A percentile compares a stretch with the other conserved stretches of the same genome.
Conservation (phyloP, 2,797 vertebrate genomes). For the Pseudocheirus occidentalis region DNA sequence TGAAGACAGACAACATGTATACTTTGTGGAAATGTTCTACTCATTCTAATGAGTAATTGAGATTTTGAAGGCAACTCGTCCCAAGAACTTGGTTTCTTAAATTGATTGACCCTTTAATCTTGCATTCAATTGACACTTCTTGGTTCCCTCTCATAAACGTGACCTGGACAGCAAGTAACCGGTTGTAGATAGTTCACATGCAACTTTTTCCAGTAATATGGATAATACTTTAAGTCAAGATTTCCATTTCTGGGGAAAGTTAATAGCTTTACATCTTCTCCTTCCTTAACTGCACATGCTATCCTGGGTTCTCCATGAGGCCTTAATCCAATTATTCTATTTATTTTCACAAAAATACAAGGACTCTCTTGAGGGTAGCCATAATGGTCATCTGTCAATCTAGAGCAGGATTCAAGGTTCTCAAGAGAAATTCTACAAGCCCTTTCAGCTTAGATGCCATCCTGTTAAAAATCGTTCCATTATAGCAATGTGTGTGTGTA, state of each 20-base stretch:
- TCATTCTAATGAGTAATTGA: conserved; percentile 86
- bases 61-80: conserved; percentile 92
- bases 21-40: conserved; percentile 81
- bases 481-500: too few relatives aligned
- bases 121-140: conserved; percentile 90
- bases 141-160: conserved; percentile 82
- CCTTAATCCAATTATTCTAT: conserved; percentile 93
- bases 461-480: conserved; percentile 87
- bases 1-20: conserved; percentile 81
- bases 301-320: conserved; percentile 90
- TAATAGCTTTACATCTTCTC: conserved; percentile 81
- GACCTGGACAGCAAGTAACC: conserved; percentile 91
- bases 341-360: conserved; percentile 95
- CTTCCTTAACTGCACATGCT: conserved; percentile 88
- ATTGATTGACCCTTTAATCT: conserved; percentile 88
- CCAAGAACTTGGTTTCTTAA: conserved; percentile 92
- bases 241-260: conserved; percentile 88
- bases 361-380: conserved; percentile 91
- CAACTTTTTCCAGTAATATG: conserved; percentile 93
- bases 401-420: conserved; percentile 88
- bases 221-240: conserved; percentile 94
- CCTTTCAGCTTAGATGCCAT: conserved; percentile 81
- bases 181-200: conserved; percentile 94
- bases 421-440: conserved; percentile 91
- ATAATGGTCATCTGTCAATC: conserved; percentile 87